Evolutionary conservation across 1,140 invertebrate species (phyloP), one percentile per base, ranked within the genome.

Genomic region (Drosophila aff.): DNA sequence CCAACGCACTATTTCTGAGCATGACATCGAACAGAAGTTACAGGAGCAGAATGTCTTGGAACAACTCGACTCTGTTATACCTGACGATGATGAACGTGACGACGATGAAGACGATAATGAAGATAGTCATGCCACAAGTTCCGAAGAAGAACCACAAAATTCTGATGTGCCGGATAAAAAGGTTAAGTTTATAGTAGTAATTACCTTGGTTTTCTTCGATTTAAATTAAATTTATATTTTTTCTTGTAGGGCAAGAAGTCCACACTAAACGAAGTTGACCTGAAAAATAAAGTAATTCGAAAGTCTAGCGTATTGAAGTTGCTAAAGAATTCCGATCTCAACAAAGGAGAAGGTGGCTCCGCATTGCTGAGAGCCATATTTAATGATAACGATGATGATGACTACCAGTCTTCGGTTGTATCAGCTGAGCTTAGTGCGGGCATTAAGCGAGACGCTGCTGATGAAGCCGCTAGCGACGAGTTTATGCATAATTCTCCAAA

Each of bases 271-370:
- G 66, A 73, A 61, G 40, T 66, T 23, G 47, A 81, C 40, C 41
- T 77, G n/a, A 77, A 81, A 41, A 66, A 71, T 40, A 91, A 84
- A 38, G 71, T 81, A n/a, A 75, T 73, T 55, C 76, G 75, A 36
- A 90, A 87, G 40, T 78, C 87, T 3, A 82, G 79, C 46, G 75
- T 93, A n/a, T 68, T 91, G 46, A 92, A 89, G 18, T 87, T 78
- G 89, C 57, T 93, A 7, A 77, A 92, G 38, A 92, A 93, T 60
- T 93, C 92, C 15, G 89, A 93, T 81, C 79, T 93, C 62, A 91
- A 79, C 23, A 83, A 86, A n/a, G 90, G 80, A 21, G 91, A 82
- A 44, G 89, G 78, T 18, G 86, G 81, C 26, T 47, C 79, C 16
- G 85, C 90, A 62, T 78, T 93, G 23, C 79, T 93, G 21, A 86